Percentiles rank a stretch among this genome's conserved stretches.
Conservation (phyloP, 2,888 invertebrate genomes). For the Drosophila ochracea region DNA sequence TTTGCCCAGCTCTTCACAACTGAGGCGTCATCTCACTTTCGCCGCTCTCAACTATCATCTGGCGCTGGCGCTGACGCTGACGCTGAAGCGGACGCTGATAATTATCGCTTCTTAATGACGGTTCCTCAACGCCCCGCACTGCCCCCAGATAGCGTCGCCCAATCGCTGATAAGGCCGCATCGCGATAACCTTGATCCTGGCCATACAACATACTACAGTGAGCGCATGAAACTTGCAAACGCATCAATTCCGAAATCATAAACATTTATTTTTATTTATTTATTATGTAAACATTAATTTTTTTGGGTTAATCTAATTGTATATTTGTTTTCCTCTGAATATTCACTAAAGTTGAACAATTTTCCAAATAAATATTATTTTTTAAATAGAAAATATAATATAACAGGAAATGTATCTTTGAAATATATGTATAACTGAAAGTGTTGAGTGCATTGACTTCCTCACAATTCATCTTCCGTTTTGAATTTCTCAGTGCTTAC, state of each 20-base stretch:
- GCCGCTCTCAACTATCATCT: slow-evolving; percentile 30
- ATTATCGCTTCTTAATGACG: slow-evolving; percentile 18
- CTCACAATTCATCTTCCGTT: background rate
- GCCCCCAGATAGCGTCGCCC: slow-evolving; percentile 13
- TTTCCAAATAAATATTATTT: background rate
- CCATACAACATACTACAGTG: slow-evolving; percentile 13
- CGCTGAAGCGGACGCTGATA: slow-evolving; percentile 37
- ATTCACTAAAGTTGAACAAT: too few species aligned
- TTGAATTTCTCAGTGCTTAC: background rate
- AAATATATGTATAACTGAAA: background rate
- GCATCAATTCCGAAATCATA: background rate
- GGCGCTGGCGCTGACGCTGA: slow-evolving; percentile 13
- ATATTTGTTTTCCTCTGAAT: too few species aligned
- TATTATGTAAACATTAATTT: background rate
- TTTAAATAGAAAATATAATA: background rate
- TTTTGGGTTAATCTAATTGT: background rate
- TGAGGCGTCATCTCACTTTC: slow-evolving; percentile 42
- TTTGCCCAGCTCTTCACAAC: slow-evolving; percentile 24
- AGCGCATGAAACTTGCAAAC: background rate
- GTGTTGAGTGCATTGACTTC: background rate
- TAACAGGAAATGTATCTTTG: background rate
- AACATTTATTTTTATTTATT: background rate
- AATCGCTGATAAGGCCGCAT: slow-evolving; percentile 36
- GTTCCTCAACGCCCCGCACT: slow-evolving; percentile 10
- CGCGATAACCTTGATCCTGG: slow-evolving; percentile 73